A percentile compares a stretch with the other conserved stretches of the same genome.
Evolutionary conservation across 2,888 invertebrate species (phyloP).

Genomic region (Fissipunctia ypsillon): DNA sequence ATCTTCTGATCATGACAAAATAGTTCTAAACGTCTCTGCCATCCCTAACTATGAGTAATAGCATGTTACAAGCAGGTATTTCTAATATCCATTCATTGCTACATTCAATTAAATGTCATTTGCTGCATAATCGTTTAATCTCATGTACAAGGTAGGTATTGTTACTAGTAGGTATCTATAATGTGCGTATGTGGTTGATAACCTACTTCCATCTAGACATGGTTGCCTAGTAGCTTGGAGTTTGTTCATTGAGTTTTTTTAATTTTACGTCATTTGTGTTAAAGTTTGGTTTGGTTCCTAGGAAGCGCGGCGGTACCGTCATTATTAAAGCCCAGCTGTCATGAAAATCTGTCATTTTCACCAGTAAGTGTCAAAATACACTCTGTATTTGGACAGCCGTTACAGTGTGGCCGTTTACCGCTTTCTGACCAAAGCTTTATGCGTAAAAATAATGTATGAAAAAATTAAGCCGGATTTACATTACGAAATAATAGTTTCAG

Average conservation of each 20-base stretch:
- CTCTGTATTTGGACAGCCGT: neutral
- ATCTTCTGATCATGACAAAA: neutral
- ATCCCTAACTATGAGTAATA: conserved; percentile 49
- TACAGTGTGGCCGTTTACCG: neutral
- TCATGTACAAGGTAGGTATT: neutral
- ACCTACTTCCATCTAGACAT: conserved; percentile 9
- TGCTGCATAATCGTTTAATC: conserved; percentile 6
- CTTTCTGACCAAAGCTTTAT: too few relatives aligned
- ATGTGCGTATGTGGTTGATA: neutral
- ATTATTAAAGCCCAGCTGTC: neutral
- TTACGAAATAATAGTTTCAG: too few relatives aligned
- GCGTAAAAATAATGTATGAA: neutral
- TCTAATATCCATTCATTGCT: conserved; percentile 49
- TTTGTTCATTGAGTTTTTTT: neutral
- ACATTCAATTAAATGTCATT: conserved; percentile 42
- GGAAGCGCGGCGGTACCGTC: neutral
- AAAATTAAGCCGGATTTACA: too few relatives aligned
- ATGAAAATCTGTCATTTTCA: neutral
- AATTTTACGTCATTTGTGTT: neutral
- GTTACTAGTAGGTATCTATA: neutral
- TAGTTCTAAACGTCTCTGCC: neutral
- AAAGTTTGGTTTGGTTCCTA: neutral
- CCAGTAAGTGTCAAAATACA: neutral
- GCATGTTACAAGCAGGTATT: conserved; percentile 48
- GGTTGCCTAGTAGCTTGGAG: conserved; percentile 6